Evolutionary conservation across 2,888 invertebrate species (phyloP).

Genomic region (Thereva nobilitata): DNA sequence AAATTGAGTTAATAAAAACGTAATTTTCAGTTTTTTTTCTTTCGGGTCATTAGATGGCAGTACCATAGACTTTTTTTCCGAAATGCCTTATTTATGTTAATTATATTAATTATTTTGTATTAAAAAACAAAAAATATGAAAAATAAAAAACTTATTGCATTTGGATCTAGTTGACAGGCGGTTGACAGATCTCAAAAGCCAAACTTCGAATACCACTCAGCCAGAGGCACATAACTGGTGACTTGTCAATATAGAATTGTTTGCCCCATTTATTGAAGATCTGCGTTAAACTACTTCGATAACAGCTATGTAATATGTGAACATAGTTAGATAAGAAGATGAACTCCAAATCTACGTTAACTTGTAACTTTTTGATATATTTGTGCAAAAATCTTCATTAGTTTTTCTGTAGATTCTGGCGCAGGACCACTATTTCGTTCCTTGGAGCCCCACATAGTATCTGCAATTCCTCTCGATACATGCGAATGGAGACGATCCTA

Average conservation of each 20-base stretch:
- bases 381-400: slow-evolving; percentile 12
- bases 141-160: too few species aligned
- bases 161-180: too few species aligned
- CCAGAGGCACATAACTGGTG: not conserved
- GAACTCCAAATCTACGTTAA: slow-evolving; percentile 40
- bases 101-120: too few species aligned
- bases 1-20: too few species aligned
- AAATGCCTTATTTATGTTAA: too few species aligned
- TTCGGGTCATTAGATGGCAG: too few species aligned
- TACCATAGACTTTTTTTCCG: too few species aligned
- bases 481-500: slow-evolving; percentile 92
- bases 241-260: not conserved
- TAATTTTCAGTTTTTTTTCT: too few species aligned
- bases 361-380: slow-evolving; percentile 36
- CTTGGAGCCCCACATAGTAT: slow-evolving; percentile 75
- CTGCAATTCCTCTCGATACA: slow-evolving; percentile 82
- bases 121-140: too few species aligned
- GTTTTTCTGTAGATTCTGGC: slow-evolving; percentile 70
- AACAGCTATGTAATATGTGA: not conserved
- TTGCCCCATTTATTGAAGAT: not conserved
- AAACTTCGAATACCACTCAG: too few species aligned
- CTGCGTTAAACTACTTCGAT: not conserved
- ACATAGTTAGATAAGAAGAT: slow-evolving; percentile 15
- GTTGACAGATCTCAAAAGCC: too few species aligned
- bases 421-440: slow-evolving; percentile 82